Evolutionary conservation across 2,888 invertebrate genomes (phyloP).

Genomic region (Monochamus alternatus): DNA sequence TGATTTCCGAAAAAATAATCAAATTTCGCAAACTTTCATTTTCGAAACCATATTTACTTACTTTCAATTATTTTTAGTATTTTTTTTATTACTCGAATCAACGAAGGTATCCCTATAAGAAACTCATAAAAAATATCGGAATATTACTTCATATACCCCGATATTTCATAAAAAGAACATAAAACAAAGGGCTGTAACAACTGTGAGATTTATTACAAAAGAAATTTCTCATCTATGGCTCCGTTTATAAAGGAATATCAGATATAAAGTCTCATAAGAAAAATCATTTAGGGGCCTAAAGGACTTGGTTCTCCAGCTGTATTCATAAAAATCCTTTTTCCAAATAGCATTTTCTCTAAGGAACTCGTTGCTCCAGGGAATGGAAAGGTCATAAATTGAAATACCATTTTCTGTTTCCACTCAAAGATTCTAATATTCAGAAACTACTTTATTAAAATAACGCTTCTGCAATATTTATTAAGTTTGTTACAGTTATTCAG

Average conservation of each 20-base stretch:
- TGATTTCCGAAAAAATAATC: too few relatives aligned
- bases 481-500: too few relatives aligned
- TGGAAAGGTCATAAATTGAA: neutral
- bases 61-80: too few relatives aligned
- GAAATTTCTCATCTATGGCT: neutral
- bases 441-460: neutral
- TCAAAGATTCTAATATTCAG: neutral
- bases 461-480: neutral
- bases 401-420: neutral
- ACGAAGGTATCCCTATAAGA: neutral
- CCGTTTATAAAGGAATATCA: conserved; percentile 12
- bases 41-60: too few relatives aligned
- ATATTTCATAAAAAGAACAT: conserved; percentile 11
- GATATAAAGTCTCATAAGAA: conserved; percentile 9
- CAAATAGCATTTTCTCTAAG: neutral
- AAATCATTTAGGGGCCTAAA: conserved; percentile 7
- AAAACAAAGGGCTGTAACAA: conserved; percentile 9
- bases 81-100: too few relatives aligned
- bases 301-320: neutral
- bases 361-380: neutral
- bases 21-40: too few relatives aligned
- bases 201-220: conserved; percentile 10
- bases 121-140: neutral
- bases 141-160: neutral
- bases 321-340: neutral